These are phyloP conservation scores for Tetranychus urticae DNA, from an alignment of 1,140 invertebrate genomes.

Conservation along the genomic window DNA sequence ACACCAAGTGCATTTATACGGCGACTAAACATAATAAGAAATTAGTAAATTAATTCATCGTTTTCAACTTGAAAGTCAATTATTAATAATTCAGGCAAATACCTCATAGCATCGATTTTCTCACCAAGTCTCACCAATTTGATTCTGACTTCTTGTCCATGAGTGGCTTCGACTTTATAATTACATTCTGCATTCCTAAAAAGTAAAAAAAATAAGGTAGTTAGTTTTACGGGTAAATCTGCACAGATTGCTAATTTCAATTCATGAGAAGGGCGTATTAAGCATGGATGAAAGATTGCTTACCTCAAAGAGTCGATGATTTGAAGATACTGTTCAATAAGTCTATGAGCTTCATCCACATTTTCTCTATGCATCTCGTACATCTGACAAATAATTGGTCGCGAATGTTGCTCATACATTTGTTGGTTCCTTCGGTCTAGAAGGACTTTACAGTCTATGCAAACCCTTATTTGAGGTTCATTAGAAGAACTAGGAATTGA, in stretches of 20 bases:
- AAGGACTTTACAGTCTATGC: conserved; percentile 49
- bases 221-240: too few species aligned
- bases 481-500: conserved; percentile 23
- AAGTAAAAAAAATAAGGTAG: neutral
- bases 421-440: conserved; percentile 53
- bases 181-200: conserved; percentile 59
- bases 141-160: conserved; percentile 37
- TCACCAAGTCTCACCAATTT: conserved; percentile 66
- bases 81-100: conserved; percentile 5
- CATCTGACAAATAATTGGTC: conserved; percentile 49
- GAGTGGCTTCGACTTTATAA: conserved; percentile 52
- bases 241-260: too few species aligned
- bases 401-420: conserved; percentile 48
- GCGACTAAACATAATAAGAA: conserved; percentile 12
- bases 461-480: conserved; percentile 38
- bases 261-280: too few species aligned
- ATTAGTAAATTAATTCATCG: too few species aligned
- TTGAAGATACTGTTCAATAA: conserved; percentile 56
- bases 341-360: conserved; percentile 45
- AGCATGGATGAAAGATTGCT: neutral
- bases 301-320: conserved; percentile 45
- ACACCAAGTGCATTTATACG: conserved; percentile 41
- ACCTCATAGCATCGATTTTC: conserved; percentile 48
- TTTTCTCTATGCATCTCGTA: conserved; percentile 53
- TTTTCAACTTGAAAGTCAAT: neutral